Conservation (phyloP, 1,140 invertebrate species). For the Calliphora vicina region DNA sequence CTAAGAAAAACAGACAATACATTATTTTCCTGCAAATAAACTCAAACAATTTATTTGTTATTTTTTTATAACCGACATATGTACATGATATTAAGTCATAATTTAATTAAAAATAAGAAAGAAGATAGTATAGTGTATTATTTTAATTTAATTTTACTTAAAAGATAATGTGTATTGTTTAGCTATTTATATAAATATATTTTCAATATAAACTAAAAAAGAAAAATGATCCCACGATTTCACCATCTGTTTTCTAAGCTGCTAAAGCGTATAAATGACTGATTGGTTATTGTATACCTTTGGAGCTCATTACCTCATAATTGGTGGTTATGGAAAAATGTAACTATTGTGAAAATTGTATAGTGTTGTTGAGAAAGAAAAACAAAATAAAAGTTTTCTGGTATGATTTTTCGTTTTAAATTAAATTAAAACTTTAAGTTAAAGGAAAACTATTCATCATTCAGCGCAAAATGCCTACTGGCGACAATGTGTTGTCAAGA, state of each 20-base stretch:
- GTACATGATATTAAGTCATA: background rate
- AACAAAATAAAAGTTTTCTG: background rate
- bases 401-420: background rate
- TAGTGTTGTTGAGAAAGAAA: background rate
- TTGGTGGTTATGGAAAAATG: slow-evolving; percentile 24
- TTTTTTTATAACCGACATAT: background rate
- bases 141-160: too few species aligned
- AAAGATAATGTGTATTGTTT: background rate
- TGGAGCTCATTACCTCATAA: slow-evolving; percentile 29
- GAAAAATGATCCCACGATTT: slow-evolving; percentile 31
- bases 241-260: background rate
- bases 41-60: background rate
- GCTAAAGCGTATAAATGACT: slow-evolving; percentile 21
- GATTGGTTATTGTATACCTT: slow-evolving; percentile 27
- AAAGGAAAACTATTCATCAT: slow-evolving; percentile 31
- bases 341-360: background rate
- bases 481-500: slow-evolving; percentile 33
- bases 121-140: background rate
- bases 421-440: slow-evolving; percentile 30
- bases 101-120: background rate
- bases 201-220: too few species aligned
- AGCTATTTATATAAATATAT: background rate
- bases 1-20: too few species aligned
- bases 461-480: slow-evolving; percentile 16
- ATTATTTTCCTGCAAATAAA: too few species aligned